Percentiles rank a stretch among this genome's conserved stretches.
These are phyloP conservation scores for Ptilodon capucinus DNA, from an alignment of 2,888 invertebrate species.

Conservation along the genomic window DNA sequence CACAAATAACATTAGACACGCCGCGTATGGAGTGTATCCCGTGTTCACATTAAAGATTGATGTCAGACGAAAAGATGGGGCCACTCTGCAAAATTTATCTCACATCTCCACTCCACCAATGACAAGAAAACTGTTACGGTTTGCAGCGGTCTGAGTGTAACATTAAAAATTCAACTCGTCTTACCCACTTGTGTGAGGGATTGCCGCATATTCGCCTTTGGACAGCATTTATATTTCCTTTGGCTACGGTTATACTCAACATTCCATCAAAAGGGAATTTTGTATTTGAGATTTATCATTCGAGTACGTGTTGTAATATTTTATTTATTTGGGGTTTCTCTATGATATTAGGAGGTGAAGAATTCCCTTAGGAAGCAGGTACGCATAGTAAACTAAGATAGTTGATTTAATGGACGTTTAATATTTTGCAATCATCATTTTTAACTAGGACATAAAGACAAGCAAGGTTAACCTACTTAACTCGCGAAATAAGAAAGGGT, in stretches of 20 bases:
- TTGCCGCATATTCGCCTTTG: constrained; percentile 79
- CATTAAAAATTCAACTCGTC: constrained; percentile 81
- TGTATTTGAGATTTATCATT: constrained; percentile 43
- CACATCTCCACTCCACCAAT: constrained; percentile 81
- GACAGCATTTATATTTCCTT: constrained; percentile 82
- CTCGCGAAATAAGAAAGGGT: too few relatives aligned
- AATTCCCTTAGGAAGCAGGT: too few relatives aligned
- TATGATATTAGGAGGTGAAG: neutral
- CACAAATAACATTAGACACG: constrained; percentile 73
- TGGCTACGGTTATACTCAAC: constrained; percentile 63
- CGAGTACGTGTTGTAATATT: constrained; percentile 29
- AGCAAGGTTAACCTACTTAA: too few relatives aligned
- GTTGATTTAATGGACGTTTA: too few relatives aligned
- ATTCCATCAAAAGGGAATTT: constrained; percentile 57
- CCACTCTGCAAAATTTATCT: constrained; percentile 83
- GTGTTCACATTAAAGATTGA: constrained; percentile 79
- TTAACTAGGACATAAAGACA: too few relatives aligned
- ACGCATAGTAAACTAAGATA: too few relatives aligned
- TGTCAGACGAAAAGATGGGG: constrained; percentile 82
- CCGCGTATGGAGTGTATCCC: constrained; percentile 76
- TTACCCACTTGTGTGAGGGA: constrained; percentile 83
- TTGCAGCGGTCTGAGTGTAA: constrained; percentile 82
- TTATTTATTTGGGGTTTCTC: constrained; percentile 23
- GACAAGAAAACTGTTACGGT: constrained; percentile 83
- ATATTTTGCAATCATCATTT: too few relatives aligned